Evolutionary conservation across 2,888 invertebrate species (phyloP).

Genomic region (Cerastis rubricosa): DNA sequence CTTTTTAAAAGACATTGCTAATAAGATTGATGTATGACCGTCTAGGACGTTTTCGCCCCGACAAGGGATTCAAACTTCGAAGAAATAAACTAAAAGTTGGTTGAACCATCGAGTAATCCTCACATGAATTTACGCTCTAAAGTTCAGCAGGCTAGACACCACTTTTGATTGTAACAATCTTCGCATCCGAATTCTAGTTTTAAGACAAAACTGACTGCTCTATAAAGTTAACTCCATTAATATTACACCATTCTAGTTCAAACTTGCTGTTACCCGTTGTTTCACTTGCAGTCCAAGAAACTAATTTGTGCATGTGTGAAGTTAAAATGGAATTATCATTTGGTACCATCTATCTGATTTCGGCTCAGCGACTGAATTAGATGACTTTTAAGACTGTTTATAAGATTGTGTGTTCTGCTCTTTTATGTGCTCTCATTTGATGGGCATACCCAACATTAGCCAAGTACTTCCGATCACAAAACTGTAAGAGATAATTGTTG

Average conservation of each 20-base stretch:
- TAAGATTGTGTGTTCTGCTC: neutral
- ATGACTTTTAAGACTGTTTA: neutral
- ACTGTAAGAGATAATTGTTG: too few relatives aligned
- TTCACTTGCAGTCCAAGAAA: neutral
- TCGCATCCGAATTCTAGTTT: constrained; percentile 29
- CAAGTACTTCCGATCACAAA: too few relatives aligned
- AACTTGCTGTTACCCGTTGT: neutral
- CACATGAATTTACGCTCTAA: neutral
- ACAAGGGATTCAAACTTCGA: neutral
- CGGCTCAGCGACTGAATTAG: neutral
- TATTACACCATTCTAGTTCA: neutral
- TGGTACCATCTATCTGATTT: neutral
- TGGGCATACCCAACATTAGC: too few relatives aligned
- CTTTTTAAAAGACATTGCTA: neutral
- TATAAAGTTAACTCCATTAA: constrained; percentile 18
- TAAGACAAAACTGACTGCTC: constrained; percentile 18
- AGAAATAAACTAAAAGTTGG: constrained; percentile 3
- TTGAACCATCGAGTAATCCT: neutral
- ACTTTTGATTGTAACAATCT: constrained; percentile 29
- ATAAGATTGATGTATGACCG: neutral
- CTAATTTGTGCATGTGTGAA: neutral
- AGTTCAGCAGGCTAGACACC: constrained; percentile 5
- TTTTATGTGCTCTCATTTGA: too few relatives aligned
- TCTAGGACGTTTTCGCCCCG: neutral
- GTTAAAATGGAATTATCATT: neutral